phyloP scores from a whole-genome alignment of 2,113 vertebrate species.

The Heterotilapia buettikoferi region DNA sequence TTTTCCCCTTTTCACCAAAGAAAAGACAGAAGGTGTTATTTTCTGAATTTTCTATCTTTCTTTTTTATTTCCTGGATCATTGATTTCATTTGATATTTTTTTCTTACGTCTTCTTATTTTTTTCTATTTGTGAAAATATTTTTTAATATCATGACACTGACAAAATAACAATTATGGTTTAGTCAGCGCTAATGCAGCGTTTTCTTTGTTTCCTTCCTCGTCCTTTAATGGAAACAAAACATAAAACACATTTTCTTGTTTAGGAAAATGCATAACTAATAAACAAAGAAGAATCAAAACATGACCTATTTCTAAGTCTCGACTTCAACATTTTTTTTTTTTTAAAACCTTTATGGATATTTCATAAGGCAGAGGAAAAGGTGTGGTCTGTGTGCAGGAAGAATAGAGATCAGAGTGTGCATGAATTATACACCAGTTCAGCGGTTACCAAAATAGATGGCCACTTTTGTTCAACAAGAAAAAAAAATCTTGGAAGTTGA shows the following conservation, averaged over 20 bases:
- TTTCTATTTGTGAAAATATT: not conserved
- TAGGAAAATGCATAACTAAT: slow-evolving; percentile 13
- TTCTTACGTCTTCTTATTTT: not conserved
- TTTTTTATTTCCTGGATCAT: not conserved
- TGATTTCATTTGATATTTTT: not conserved
- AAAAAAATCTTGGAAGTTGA: not conserved
- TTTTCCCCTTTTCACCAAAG: not conserved
- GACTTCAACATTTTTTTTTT: not conserved
- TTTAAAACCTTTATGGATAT: slow-evolving; percentile 37
- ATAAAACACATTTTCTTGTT: not conserved
- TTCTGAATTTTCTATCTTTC: not conserved
- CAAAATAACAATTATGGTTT: not conserved
- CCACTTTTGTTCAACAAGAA: not conserved
- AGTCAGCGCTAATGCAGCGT: not conserved
- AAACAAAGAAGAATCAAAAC: slow-evolving; percentile 17
- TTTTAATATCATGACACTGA: not conserved
- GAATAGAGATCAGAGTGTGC: not conserved
- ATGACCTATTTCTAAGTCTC: slow-evolving; percentile 38
- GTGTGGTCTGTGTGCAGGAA: not conserved
- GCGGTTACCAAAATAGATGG: not conserved
- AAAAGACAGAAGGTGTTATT: not conserved
- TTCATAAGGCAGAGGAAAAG: slow-evolving; percentile 23
- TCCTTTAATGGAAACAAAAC: not conserved
- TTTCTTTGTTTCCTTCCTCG: not conserved
- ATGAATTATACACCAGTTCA: slow-evolving; percentile 3